These are phyloP conservation scores for Colistium nudipinnis DNA, from an alignment of 2,113 vertebrate genomes.

Conservation along the genomic window DNA sequence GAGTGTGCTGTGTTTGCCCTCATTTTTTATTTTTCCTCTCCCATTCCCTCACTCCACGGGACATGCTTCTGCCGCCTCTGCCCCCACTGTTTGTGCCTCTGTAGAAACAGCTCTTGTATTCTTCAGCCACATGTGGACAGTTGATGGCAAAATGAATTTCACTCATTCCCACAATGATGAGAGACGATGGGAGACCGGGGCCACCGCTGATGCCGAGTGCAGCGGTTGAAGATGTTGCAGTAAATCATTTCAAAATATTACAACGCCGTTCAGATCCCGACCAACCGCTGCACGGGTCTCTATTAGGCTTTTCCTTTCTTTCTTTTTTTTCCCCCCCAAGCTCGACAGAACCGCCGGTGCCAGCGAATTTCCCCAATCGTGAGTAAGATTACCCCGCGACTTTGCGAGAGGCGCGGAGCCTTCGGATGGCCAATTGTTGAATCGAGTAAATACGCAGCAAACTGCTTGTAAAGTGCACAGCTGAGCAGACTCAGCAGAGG, in stretches of 20 bases:
- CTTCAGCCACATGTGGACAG: slow-evolving; percentile 71
- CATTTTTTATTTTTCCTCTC: slow-evolving; percentile 67
- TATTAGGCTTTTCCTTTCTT: slow-evolving; percentile 18
- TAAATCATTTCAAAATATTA: slow-evolving; percentile 53
- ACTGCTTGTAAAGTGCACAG: slow-evolving; percentile 35
- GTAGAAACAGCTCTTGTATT: slow-evolving; percentile 45
- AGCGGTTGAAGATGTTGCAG: slow-evolving; percentile 46
- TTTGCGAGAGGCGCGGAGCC: slow-evolving; percentile 21
- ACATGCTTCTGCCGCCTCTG: slow-evolving; percentile 41
- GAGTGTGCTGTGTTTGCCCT: slow-evolving; percentile 56
- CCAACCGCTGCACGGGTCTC: slow-evolving; percentile 18
- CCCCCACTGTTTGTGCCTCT: slow-evolving; percentile 51
- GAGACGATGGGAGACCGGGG: slow-evolving; percentile 63
- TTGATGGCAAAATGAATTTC: slow-evolving; percentile 73
- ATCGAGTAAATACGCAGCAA: slow-evolving; percentile 44
- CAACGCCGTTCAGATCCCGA: slow-evolving; percentile 37
- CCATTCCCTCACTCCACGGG: slow-evolving; percentile 68
- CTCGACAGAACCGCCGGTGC: slow-evolving; percentile 44
- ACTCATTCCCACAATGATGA: slow-evolving; percentile 67
- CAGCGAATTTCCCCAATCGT: slow-evolving; percentile 57
- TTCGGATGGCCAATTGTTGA: slow-evolving; percentile 51
- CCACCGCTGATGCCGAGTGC: slow-evolving; percentile 60
- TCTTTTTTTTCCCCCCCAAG: neutral
- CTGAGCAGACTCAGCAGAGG: slow-evolving; percentile 51
- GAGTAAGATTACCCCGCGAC: slow-evolving; percentile 42